Evolutionary conservation across 2,113 vertebrate species (phyloP), one percentile per base, ranked within the genome.

Genomic region (Brienomyrus brachyistius): DNA sequence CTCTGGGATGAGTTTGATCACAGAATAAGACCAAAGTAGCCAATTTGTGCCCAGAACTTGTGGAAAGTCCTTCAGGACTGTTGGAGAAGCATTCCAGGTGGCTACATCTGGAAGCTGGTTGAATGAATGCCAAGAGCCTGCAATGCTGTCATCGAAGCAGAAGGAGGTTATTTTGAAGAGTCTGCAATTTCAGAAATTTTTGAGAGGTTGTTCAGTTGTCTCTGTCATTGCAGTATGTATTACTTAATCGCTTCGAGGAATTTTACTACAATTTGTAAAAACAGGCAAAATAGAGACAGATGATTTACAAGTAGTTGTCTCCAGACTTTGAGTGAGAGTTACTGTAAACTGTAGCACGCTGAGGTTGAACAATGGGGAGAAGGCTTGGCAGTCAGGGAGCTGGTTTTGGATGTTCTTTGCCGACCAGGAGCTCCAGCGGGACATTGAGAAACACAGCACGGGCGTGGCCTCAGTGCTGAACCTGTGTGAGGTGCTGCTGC

Each of bases 371-470:
- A 40, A 40, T 9, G 9, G 70, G 80, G 6, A 4, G 45, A 48
- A 83, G 80, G 40, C 5, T 8, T 83, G 80, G 2, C 43, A 83
- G 80, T 48, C 1, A 48, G 8, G 6, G 19, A 27, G 43, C 31
- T 84, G 43, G 5, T 84, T 48, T 48, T 13, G 54, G 31, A 10
- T 31, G 21, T 13, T 11, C n/a, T 35, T 1, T 88, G 54, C 43
- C 5, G 0, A 0, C 1, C 92, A 99, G 98, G 98, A 98, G 88
- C 97, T 99, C 15, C 98, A 99, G 95, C 96, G 96, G 70, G 98
- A 99, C 93, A 98, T 99, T 31, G 98, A 99, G 95, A 99, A 99
- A 89, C 98, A 99, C 94, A 99, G 98, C 91, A 98, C 97, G 0
- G 98, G 98, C 0, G 98, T 99, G 87, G 98, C 98, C 2, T 99